A percentile compares a stretch with the other conserved stretches of the same genome.
Conservation (phyloP, 2,113 vertebrate species). For the Telmatochromis brichardi region DNA sequence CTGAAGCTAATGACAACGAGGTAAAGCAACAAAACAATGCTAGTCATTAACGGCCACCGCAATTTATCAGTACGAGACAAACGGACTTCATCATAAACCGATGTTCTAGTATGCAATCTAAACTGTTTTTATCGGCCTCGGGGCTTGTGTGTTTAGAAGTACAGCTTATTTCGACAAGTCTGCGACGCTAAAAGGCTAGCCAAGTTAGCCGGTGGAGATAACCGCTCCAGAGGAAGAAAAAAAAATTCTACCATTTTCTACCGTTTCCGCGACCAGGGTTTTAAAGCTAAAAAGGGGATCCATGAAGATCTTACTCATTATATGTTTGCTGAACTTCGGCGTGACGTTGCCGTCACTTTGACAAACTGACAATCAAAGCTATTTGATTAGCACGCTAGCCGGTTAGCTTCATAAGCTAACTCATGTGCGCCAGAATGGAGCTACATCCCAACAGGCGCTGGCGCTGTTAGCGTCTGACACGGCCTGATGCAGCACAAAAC, state of each 20-base stretch:
- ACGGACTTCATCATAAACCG: background rate
- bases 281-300: background rate
- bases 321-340: background rate
- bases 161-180: background rate
- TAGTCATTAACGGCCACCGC: background rate
- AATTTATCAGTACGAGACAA: background rate
- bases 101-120: background rate
- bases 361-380: background rate
- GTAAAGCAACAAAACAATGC: background rate
- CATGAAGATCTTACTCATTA: background rate
- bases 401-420: constrained; percentile 53
- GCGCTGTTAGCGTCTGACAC: constrained; percentile 59
- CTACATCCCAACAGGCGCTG: constrained; percentile 38
- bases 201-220: constrained; percentile 3
- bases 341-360: background rate
- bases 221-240: background rate
- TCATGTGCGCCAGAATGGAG: constrained; percentile 63
- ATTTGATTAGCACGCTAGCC: constrained; percentile 13
- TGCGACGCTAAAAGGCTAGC: constrained; percentile 2
- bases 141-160: background rate
- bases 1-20: background rate
- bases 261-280: background rate
- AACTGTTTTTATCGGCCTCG: background rate
- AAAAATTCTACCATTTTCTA: background rate
- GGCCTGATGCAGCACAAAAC: constrained; percentile 65